Evolutionary conservation across 2,888 invertebrate species (phyloP), one percentile per base, ranked within the genome.

Genomic region (Lymantria monacha): DNA sequence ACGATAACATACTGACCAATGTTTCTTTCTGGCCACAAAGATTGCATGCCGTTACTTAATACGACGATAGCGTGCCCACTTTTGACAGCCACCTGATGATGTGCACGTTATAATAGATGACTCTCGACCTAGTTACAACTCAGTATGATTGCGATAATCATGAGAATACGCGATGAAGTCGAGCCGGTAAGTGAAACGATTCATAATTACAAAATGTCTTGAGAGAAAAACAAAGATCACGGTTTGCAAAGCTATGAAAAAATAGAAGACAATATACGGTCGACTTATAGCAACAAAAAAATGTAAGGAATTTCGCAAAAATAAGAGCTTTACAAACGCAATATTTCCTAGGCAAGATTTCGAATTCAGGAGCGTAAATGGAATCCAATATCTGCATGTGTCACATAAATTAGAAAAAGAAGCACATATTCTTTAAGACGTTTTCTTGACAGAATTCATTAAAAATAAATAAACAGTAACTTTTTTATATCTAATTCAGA

Each of bases 1-100:
- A 14, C 1, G 44, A 53, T 46, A 8, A 46, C 48, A 43, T 48
- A 50, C 22, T 46, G 22, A 33, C 38, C 42, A 14, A 22, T 15
- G 9, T 30, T 22, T n/a, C n/a, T n/a, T 48, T n/a, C 22, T 40
- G 38, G 12, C 14, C 15, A 38, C 30, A 15, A 41, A 41, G 41
- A 41, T 38, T 38, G 9, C 41, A 41, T 14, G 51, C 41, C 36
- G 49, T 61, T 63, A 61, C 63, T 51, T 66, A 66, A 66, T 66
- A 60, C 49, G 58, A 63, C 50, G 55, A 66, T 66, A 30, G 66
- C 66, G 66, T 66, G 66, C 41, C 46, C 22, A 52, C 31, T 48
- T 66, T 50, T 66, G 66, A 66, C 66, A 63, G 64, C 49, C 49
- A 52, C 48, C 53, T 55, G 54, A 61, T 63, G 55, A 61, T 66